Conservation (phyloP, 2,888 invertebrate genomes). For the Rapana venosa region DNA sequence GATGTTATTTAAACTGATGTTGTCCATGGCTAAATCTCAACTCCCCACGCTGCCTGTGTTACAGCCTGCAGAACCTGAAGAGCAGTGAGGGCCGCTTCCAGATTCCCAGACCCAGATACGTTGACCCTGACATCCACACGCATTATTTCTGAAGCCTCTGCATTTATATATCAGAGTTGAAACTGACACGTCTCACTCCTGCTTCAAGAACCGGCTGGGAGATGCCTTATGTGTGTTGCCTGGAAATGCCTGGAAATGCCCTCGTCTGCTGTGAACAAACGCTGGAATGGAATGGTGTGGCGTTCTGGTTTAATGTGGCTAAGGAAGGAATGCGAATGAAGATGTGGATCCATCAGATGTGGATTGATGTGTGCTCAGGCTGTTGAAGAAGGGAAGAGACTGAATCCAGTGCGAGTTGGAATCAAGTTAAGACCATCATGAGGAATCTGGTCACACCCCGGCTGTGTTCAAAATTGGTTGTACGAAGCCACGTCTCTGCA, state of each 20-base stretch:
- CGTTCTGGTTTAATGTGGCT: no score
- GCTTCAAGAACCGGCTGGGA: not conserved
- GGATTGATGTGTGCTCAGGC: no score
- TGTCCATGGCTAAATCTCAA: no score
- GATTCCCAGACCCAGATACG: slow-evolving; percentile 70
- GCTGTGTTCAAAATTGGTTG: no score
- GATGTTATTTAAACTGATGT: no score
- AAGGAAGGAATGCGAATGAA: no score
- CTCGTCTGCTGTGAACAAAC: not conserved
- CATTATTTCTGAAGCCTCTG: slow-evolving; percentile 65
- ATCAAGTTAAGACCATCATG: no score
- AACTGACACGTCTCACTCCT: slow-evolving; percentile 68
- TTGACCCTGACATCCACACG: slow-evolving; percentile 68
- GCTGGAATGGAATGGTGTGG: not conserved
- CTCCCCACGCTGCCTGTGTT: not conserved
- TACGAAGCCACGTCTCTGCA: no score
- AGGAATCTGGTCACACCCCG: no score
- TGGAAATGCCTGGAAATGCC: not conserved
- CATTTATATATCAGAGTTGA: slow-evolving; percentile 29
- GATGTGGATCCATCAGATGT: no score
- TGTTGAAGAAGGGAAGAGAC: no score
- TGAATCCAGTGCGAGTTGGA: no score
- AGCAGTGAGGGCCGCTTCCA: slow-evolving; percentile 58
- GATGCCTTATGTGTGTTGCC: not conserved
- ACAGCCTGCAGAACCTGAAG: slow-evolving; percentile 47